Percentiles rank a stretch among this genome's conserved stretches.
phyloP scores from a whole-genome alignment of 2,797 vertebrate genomes.

The Pseudopleuronectes americanus region DNA sequence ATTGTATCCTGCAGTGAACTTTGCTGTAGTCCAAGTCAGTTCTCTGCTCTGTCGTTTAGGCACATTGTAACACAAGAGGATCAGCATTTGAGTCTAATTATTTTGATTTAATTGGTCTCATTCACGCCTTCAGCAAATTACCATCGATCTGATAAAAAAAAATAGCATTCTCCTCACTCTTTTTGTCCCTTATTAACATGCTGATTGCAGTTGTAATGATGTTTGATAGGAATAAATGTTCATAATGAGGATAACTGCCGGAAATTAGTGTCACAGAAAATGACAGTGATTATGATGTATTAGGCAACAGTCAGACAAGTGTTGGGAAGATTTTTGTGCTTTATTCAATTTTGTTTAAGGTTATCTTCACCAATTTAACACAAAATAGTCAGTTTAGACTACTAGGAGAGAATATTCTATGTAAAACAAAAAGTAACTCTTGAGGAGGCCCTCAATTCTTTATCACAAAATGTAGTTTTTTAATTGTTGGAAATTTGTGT shows the following conservation, averaged over 20 bases:
- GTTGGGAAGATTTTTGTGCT: background rate
- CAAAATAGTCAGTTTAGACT: background rate
- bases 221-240: slow-evolving; percentile 60
- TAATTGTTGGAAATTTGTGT: too few relatives aligned
- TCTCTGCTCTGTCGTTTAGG: slow-evolving; percentile 45
- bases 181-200: slow-evolving; percentile 52
- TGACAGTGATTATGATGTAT: slow-evolving; percentile 47
- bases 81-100: slow-evolving; percentile 61
- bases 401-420: background rate
- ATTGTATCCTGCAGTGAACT: slow-evolving; percentile 7
- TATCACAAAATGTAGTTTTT: too few relatives aligned
- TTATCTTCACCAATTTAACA: background rate
- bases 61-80: slow-evolving; percentile 51
- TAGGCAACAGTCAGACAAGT: slow-evolving; percentile 6
- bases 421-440: background rate
- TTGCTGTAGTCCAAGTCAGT: slow-evolving; percentile 13
- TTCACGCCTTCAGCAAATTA: slow-evolving; percentile 56
- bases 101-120: slow-evolving; percentile 67
- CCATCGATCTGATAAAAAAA: slow-evolving; percentile 52
- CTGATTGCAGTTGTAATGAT: slow-evolving; percentile 64
- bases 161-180: slow-evolving; percentile 37
- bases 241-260: slow-evolving; percentile 54
- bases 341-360: background rate
- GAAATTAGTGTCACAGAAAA: slow-evolving; percentile 47
- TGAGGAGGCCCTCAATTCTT: too few relatives aligned